A percentile compares a stretch with the other conserved stretches of the same genome.
phyloP scores from a whole-genome alignment of 2,113 vertebrate species.

The Alligator sinensis region DNA sequence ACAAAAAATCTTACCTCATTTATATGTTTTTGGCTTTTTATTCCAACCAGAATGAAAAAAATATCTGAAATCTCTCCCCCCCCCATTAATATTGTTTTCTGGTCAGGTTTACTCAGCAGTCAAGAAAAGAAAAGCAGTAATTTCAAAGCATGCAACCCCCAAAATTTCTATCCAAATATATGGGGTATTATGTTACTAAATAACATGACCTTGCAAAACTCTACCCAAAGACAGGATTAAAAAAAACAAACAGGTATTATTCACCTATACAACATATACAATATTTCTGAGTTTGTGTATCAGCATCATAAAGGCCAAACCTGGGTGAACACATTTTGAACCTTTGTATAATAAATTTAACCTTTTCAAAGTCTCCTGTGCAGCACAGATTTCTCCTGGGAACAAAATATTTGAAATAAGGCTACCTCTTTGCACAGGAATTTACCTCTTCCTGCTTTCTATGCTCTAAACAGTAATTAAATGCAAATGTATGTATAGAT shows the following conservation, averaged over 20 bases:
- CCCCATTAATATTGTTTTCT: background rate
- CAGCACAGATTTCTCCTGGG: background rate
- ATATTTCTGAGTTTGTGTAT: background rate
- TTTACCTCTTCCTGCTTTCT: background rate
- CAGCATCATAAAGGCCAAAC: background rate
- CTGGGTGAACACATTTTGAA: background rate
- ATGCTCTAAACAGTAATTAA: background rate
- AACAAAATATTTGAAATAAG: background rate
- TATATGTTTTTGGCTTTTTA: too few relatives aligned
- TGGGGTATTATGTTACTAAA: background rate
- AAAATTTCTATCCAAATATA: background rate
- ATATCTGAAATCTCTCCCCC: background rate
- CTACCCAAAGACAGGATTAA: background rate
- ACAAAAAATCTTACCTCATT: too few relatives aligned
- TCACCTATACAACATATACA: background rate
- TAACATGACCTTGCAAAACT: background rate
- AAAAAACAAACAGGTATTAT: background rate
- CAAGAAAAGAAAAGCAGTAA: background rate
- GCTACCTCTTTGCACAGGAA: background rate
- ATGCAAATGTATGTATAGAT: background rate
- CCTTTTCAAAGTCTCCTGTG: background rate
- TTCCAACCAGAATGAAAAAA: background rate
- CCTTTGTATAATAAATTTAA: background rate
- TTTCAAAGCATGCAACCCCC: background rate
- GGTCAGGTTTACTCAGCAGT: background rate